phyloP scores from a whole-genome alignment of 2,888 invertebrate genomes.

The Limnephilus auricula region DNA sequence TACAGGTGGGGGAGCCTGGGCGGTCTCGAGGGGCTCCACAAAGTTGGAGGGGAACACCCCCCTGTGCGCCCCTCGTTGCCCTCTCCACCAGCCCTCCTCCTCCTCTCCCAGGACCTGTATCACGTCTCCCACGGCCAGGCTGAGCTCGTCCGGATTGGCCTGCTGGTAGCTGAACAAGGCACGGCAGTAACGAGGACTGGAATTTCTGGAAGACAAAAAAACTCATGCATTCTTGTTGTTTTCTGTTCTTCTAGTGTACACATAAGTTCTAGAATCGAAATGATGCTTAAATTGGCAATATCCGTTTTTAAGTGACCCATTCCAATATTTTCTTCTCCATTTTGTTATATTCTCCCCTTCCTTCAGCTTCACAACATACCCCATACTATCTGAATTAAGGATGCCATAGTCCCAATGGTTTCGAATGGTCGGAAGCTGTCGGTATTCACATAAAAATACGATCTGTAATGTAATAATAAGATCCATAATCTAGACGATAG shows the following conservation, averaged over 20 bases:
- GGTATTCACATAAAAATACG: too few species aligned
- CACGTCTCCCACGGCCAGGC: conserved; percentile 90
- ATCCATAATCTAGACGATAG: too few species aligned
- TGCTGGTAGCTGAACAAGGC: conserved; percentile 95
- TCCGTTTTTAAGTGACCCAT: too few species aligned
- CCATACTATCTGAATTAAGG: too few species aligned
- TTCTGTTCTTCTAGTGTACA: background rate
- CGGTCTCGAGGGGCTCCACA: conserved; percentile 82
- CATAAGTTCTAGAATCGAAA: too few species aligned
- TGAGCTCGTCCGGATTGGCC: conserved; percentile 95
- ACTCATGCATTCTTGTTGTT: background rate
- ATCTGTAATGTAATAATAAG: too few species aligned
- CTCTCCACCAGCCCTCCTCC: conserved; percentile 97
- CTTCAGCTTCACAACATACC: too few species aligned
- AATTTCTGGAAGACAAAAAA: conserved; percentile 63
- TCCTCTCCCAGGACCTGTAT: conserved; percentile 93
- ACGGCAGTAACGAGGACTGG: conserved; percentile 83
- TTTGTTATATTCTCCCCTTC: too few species aligned
- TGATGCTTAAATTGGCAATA: background rate
- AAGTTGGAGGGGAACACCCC: conserved; percentile 99
- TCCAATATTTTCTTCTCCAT: too few species aligned
- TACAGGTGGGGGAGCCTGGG: conserved; percentile 73
- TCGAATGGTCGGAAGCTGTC: too few species aligned
- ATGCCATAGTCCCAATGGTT: too few species aligned
- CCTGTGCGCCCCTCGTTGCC: conserved; percentile 86